Evolutionary conservation across 2,797 vertebrate species (phyloP).

Genomic region (Podarcis siculus): DNA sequence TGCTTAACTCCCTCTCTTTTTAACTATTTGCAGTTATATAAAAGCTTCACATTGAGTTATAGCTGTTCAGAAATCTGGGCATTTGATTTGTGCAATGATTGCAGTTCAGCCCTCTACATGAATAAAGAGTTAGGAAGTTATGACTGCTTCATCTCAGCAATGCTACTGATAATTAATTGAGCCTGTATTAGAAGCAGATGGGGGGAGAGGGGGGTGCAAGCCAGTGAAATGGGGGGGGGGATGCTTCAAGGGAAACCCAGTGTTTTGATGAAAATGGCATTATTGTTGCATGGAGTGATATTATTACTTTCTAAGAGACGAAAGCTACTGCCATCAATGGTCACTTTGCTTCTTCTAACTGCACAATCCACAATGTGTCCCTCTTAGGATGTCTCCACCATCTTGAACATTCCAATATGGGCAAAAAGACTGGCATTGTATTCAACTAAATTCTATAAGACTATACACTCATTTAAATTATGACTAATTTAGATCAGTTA

Average conservation of each 20-base stretch:
- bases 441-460: too few relatives aligned
- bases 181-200: not conserved
- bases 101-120: not conserved
- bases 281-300: conserved; percentile 23
- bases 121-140: conserved; percentile 40
- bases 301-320: conserved; percentile 27
- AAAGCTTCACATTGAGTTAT: conserved; percentile 54
- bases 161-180: conserved; percentile 19
- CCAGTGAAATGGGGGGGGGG: conserved; percentile 4
- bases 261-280: conserved; percentile 62
- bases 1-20: conserved; percentile 59
- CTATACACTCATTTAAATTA: too few relatives aligned
- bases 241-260: conserved; percentile 45
- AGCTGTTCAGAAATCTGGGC: conserved; percentile 29
- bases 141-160: conserved; percentile 53
- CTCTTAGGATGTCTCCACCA: not conserved
- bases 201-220: not conserved
- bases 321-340: not conserved
- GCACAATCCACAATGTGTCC: not conserved
- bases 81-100: conserved; percentile 33
- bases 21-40: conserved; percentile 38
- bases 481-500: too few relatives aligned
- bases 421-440: not conserved
- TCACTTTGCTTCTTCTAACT: not conserved
- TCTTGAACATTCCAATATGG: not conserved